Base-by-base conservation (phyloP, 2,888 invertebrate genomes). In the Morinoia aosen region DNA sequence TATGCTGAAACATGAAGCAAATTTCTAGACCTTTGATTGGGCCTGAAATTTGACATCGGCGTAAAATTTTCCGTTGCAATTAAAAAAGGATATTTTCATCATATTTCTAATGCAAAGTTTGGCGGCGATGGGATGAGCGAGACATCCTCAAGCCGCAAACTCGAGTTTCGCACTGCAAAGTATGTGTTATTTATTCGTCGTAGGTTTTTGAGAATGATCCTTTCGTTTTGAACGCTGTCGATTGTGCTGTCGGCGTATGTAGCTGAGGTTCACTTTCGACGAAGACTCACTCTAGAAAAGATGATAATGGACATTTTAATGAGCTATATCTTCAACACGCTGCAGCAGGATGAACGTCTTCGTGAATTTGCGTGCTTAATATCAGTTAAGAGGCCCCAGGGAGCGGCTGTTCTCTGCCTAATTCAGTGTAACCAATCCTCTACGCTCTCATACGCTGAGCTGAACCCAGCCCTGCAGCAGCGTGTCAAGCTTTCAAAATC, bases 351-450 rank as follows among this genome's bases (percentile, higher is more conserved):
- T 61, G 76, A 25, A 33, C 76, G 19, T 76, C 33, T 76, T 76
- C 76, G 25, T 76, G 19, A 76, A 76, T 16, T 76, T 25, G 76
- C 76, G 33, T 76, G 76, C 76, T 76, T 76, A 16, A 33, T 76
- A 76, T 76, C 76, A 76, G 76, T 61, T 19, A 8, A 16, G 76
- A 10, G 16, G 76, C 19, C 76, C 25, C 25, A 19, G 76, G 76
- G 76, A 76, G 76, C 33, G 76, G 76, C 76, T 76, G 25, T 19
- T 76, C 76, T 76, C 76, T 76, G 76, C 76, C 76, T 76, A 76
- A 76, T 76, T 76, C 76, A 76, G 76, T 76, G 76, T 76, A 76
- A 33, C 76, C 76, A 76, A 76, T 76, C 33, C 76, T 76, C 76
- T 76, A 16, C 76, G 76, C 76, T 76, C 76, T 76, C 76, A 76